Percentiles rank a stretch among this genome's conserved stretches.
phyloP scores from a whole-genome alignment of 2,888 invertebrate species.

The Argyra leucocephala region DNA sequence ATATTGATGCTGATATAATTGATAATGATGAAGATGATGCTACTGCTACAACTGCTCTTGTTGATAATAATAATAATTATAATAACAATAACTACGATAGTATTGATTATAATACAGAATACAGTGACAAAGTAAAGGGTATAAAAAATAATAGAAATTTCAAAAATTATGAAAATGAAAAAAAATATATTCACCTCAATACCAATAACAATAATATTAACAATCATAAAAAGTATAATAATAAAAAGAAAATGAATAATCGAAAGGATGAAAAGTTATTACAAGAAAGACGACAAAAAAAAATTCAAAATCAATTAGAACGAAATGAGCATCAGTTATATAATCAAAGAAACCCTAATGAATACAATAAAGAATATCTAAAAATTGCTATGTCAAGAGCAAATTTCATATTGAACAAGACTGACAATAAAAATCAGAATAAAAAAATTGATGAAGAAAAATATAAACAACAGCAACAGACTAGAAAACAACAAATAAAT shows the following conservation, averaged over 20 bases:
- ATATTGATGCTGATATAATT: conserved; percentile 1
- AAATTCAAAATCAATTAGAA: not conserved
- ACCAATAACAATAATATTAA: not conserved
- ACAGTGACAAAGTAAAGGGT: not conserved
- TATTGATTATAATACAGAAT: not conserved
- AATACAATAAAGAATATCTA: too few species aligned
- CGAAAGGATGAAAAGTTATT: not conserved
- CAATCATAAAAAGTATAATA: not conserved
- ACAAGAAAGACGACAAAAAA: not conserved
- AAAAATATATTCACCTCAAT: too few species aligned
- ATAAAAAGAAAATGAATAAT: not conserved
- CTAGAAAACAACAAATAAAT: not conserved
- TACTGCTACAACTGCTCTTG: too few species aligned
- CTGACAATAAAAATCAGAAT: not conserved
- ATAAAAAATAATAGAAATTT: not conserved
- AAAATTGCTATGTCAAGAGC: too few species aligned
- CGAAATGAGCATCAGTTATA: not conserved
- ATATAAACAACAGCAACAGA: not conserved
- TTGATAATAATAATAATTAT: too few species aligned
- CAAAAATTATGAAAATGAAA: not conserved
- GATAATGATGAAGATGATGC: not conserved
- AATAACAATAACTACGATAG: not conserved
- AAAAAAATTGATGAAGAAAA: not conserved
- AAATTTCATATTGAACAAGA: not conserved
- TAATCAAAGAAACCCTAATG: not conserved